These are phyloP conservation scores for Labeo catla DNA, from an alignment of 2,113 vertebrate species.

Conservation along the genomic window DNA sequence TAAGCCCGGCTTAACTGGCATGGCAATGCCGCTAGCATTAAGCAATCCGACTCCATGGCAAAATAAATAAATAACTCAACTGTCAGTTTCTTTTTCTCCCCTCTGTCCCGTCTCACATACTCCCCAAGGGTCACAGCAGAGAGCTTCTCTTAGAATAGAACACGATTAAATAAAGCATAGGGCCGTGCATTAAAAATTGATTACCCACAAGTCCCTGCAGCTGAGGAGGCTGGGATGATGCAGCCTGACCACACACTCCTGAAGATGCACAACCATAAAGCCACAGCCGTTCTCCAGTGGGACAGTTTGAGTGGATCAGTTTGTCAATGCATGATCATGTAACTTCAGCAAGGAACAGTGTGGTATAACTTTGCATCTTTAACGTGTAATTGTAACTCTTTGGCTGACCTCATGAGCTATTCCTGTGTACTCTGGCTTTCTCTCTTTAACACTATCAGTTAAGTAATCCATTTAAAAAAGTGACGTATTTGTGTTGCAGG, in stretches of 20 bases:
- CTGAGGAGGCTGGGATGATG: not conserved
- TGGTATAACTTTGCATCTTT: not conserved
- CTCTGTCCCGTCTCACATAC: not conserved
- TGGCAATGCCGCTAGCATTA: constrained; percentile 44
- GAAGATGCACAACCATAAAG: not conserved
- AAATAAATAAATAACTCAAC: constrained; percentile 38
- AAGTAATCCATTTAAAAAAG: constrained; percentile 62
- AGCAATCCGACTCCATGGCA: constrained; percentile 22
- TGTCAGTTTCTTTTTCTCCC: constrained; percentile 36
- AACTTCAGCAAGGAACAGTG: not conserved
- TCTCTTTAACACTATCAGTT: constrained; percentile 57
- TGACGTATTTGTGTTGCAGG: constrained; percentile 44
- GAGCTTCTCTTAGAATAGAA: constrained; percentile 65
- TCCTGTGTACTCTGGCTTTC: constrained; percentile 60
- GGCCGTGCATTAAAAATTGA: constrained; percentile 67
- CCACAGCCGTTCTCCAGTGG: not conserved
- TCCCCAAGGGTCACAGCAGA: constrained; percentile 47
- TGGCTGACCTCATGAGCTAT: constrained; percentile 55
- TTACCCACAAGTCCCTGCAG: constrained; percentile 16
- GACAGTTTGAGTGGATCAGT: too few relatives aligned
- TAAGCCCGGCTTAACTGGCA: constrained; percentile 58
- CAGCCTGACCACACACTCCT: not conserved
- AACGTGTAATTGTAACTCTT: not conserved
- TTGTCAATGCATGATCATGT: not conserved
- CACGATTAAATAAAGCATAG: constrained; percentile 76